These are phyloP conservation scores for Malurus elegans DNA, from an alignment of 2,113 vertebrate genomes.

Conservation along the genomic window DNA sequence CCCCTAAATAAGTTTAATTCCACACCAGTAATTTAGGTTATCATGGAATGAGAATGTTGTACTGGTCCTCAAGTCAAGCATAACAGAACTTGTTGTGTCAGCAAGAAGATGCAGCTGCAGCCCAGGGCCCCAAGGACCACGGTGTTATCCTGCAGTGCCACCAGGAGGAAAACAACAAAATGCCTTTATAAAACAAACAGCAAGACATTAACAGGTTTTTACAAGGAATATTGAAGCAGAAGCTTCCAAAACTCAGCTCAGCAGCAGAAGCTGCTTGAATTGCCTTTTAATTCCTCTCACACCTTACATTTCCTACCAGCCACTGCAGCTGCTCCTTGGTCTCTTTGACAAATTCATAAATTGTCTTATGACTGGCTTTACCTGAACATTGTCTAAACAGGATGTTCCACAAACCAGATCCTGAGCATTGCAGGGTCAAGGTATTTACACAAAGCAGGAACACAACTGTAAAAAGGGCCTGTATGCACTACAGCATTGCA, in stretches of 20 bases:
- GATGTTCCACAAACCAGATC: background rate
- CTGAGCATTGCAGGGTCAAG: background rate
- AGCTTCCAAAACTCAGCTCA: background rate
- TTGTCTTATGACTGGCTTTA: background rate
- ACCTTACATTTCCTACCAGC: background rate
- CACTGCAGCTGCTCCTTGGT: background rate
- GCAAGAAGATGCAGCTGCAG: background rate
- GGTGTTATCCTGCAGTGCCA: conserved; percentile 12
- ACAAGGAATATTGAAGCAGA: background rate
- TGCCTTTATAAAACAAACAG: background rate
- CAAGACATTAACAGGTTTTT: background rate
- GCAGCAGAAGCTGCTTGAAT: background rate
- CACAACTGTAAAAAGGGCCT: background rate
- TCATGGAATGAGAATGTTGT: background rate
- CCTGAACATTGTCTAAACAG: background rate
- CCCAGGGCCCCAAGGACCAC: background rate
- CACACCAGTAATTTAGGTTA: background rate
- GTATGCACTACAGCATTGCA: fast-evolving
- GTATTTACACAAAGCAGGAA: background rate
- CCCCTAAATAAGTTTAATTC: background rate
- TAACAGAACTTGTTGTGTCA: background rate
- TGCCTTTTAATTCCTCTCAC: background rate
- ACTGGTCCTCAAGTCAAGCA: background rate
- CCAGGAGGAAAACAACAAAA: conserved; percentile 39
- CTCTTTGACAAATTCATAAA: background rate